These are phyloP conservation scores for Remorina albescens DNA, from an alignment of 2,797 vertebrate species.

Conservation along the genomic window DNA sequence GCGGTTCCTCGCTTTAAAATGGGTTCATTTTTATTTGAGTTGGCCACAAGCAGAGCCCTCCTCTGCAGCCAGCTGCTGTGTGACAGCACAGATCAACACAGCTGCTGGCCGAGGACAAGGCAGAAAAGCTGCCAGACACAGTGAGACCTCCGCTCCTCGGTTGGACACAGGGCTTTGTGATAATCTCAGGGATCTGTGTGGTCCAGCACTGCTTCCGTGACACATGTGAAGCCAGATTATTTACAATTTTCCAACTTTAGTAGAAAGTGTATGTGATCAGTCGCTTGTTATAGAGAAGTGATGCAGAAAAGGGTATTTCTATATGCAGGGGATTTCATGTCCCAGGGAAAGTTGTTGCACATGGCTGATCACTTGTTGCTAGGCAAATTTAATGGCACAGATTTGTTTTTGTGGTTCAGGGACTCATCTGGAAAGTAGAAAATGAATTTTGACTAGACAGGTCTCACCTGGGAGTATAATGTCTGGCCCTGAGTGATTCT, in stretches of 20 bases:
- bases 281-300: neutral
- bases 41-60: too few species aligned
- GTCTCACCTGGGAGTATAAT: neutral
- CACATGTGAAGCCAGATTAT: neutral
- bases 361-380: constrained; percentile 61
- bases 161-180: neutral
- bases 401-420: constrained; percentile 25
- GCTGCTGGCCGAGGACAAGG: constrained; percentile 36
- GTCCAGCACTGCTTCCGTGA: neutral
- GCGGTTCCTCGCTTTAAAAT: too few species aligned
- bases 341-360: neutral
- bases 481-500: neutral
- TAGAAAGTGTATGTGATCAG: too few species aligned
- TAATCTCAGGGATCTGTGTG: neutral
- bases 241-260: neutral
- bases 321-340: neutral
- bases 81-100: constrained; percentile 67
- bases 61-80: constrained; percentile 63
- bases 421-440: constrained; percentile 22
- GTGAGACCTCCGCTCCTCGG: constrained; percentile 1
- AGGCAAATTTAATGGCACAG: constrained; percentile 29
- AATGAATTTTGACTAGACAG: constrained; percentile 11
- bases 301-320: neutral
- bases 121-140: constrained; percentile 9
- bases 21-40: neutral